These are phyloP conservation scores for Leucoptera coffeella DNA, from an alignment of 2,888 invertebrate species.

Conservation along the genomic window DNA sequence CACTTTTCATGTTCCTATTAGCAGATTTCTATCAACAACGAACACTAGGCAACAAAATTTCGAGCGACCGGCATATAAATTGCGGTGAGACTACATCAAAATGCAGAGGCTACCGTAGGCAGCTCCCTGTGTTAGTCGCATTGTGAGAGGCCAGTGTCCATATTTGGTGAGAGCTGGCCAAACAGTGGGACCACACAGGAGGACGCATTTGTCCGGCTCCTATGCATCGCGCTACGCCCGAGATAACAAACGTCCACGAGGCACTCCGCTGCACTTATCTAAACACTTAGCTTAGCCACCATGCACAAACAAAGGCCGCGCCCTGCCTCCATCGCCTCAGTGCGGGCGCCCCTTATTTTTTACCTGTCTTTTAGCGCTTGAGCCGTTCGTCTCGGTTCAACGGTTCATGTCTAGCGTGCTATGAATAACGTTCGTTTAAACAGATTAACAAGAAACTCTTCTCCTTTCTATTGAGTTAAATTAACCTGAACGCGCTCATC, in stretches of 20 bases:
- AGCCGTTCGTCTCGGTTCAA: constrained; percentile 29
- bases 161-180: constrained; percentile 17
- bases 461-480: too few relatives aligned
- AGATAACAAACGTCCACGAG: constrained; percentile 44
- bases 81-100: too few relatives aligned
- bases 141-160: constrained; percentile 20
- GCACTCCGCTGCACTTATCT: constrained; percentile 46
- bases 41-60: too few relatives aligned
- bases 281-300: constrained; percentile 41
- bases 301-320: constrained; percentile 44
- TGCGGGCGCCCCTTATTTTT: too few relatives aligned
- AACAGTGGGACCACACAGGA: constrained; percentile 46
- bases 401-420: constrained; percentile 35
- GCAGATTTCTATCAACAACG: too few relatives aligned
- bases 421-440: too few relatives aligned
- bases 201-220: constrained; percentile 44
- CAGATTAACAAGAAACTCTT: neutral
- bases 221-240: constrained; percentile 23
- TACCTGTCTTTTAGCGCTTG: constrained; percentile 43
- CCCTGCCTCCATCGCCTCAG: too few relatives aligned
- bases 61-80: too few relatives aligned
- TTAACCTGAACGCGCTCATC: too few relatives aligned
- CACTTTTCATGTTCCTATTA: too few relatives aligned
- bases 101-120: too few relatives aligned
- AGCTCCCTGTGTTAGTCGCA: constrained; percentile 13